phyloP scores from a whole-genome alignment of 1,140 invertebrate genomes.

The Drosophila santomea region DNA sequence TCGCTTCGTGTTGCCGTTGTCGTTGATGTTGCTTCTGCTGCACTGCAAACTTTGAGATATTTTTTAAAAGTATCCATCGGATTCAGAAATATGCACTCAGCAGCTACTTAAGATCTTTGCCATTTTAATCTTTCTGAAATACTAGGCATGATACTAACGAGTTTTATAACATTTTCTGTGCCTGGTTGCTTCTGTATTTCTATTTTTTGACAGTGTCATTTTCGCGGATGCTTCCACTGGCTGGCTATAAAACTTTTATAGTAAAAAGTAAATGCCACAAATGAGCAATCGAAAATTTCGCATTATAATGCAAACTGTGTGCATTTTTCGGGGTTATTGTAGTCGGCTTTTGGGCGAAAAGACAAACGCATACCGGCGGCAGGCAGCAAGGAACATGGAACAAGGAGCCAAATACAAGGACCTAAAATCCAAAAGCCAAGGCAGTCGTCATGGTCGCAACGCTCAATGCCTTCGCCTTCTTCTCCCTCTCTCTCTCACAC shows the following conservation, averaged over 20 bases:
- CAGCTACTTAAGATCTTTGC: no score
- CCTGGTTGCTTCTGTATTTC: no score
- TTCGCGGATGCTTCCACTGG: conserved; percentile 18
- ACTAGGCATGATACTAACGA: no score
- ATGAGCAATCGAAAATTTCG: conserved; percentile 83
- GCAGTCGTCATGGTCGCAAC: conserved; percentile 71
- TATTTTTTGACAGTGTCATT: neutral
- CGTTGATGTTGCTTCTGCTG: conserved; percentile 24
- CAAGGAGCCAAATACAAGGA: conserved; percentile 12
- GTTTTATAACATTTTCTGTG: neutral
- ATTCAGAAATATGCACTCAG: no score
- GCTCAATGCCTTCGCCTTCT: neutral
- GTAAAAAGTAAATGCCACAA: conserved; percentile 83
- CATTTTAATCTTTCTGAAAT: no score
- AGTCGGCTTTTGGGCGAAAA: conserved; percentile 63
- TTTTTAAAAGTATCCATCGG: no score
- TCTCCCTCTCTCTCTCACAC: neutral
- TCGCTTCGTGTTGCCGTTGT: conserved; percentile 32
- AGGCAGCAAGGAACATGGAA: conserved; percentile 11
- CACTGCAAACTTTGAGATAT: conserved; percentile 1
- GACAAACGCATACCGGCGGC: conserved; percentile 69
- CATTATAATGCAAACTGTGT: conserved; percentile 83
- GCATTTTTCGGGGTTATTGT: conserved; percentile 82
- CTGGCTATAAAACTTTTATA: conserved; percentile 80
- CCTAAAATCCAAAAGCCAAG: conserved; percentile 27